Evolutionary conservation across 2,888 invertebrate genomes (phyloP).

Genomic region (Ochropacha duplaris): DNA sequence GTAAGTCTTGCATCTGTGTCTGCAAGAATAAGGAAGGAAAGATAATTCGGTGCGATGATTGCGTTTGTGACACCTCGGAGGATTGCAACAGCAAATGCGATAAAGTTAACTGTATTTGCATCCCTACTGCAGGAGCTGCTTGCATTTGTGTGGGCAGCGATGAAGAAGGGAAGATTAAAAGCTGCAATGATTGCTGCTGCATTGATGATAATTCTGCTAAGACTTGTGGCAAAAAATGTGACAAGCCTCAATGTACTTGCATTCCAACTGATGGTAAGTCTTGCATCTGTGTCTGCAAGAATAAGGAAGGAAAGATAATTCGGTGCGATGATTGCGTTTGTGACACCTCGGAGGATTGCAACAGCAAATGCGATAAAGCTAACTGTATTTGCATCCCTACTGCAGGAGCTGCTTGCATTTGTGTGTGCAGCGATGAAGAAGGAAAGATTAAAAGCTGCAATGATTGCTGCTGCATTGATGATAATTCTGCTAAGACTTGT

Average conservation of each 20-base stretch:
- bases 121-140: constrained; percentile 22
- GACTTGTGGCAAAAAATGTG: constrained; percentile 10
- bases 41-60: constrained; percentile 30
- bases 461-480: constrained; percentile 7
- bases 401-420: constrained; percentile 30
- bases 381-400: constrained; percentile 42
- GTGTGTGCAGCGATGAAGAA: constrained; percentile 24
- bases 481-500: no score
- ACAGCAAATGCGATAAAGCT: constrained; percentile 29
- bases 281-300: constrained; percentile 32
- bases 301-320: constrained; percentile 25
- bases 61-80: constrained; percentile 12
- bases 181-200: constrained; percentile 32
- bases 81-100: constrained; percentile 11
- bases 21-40: constrained; percentile 21
- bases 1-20: constrained; percentile 22
- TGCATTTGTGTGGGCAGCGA: constrained; percentile 23
- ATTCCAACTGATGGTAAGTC: constrained; percentile 26
- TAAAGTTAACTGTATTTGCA: constrained; percentile 19
- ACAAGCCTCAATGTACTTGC: constrained; percentile 27
- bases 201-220: neutral
- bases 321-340: constrained; percentile 41
- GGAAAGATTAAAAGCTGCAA: constrained; percentile 22
- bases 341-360: constrained; percentile 10
- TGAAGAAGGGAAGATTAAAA: constrained; percentile 22